Percentiles rank a stretch among this genome's conserved stretches.
phyloP scores from a whole-genome alignment of 2,797 vertebrate genomes.

The Synanceia verrucosa region DNA sequence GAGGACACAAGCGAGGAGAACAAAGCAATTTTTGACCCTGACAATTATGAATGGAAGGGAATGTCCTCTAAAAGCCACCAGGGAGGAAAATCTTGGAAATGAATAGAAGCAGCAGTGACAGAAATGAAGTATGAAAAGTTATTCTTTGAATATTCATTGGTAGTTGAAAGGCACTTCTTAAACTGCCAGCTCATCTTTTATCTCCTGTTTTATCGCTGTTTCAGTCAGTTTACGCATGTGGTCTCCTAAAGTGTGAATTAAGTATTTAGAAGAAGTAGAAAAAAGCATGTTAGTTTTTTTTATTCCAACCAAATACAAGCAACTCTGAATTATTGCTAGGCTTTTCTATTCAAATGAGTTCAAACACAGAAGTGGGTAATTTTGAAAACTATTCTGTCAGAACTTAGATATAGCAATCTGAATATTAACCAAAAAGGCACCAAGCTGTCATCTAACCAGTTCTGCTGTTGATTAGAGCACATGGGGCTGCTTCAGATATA shows the following conservation, averaged over 20 bases:
- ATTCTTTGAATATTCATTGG: neutral
- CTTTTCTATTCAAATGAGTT: constrained; percentile 24
- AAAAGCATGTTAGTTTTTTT: neutral
- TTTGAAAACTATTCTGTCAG: constrained; percentile 12
- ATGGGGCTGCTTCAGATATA: constrained; percentile 31
- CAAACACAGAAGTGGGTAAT: neutral
- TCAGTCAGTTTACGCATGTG: constrained; percentile 6
- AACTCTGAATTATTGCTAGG: constrained; percentile 27
- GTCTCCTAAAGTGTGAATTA: neutral
- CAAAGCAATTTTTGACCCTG: constrained; percentile 65
- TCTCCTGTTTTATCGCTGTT: constrained; percentile 15
- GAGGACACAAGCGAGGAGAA: constrained; percentile 61
- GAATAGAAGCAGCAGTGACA: constrained; percentile 26
- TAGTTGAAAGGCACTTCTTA: constrained; percentile 17
- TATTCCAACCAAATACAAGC: neutral
- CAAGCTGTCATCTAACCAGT: neutral
- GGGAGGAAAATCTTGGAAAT: constrained; percentile 42
- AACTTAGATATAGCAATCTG: neutral
- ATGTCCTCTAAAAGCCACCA: constrained; percentile 60
- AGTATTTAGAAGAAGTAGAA: neutral
- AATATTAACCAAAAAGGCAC: constrained; percentile 15
- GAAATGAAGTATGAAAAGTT: constrained; percentile 22
- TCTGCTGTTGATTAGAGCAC: constrained; percentile 21
- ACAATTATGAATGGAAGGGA: constrained; percentile 59
- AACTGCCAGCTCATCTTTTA: constrained; percentile 21